Conservation (phyloP, 2,113 vertebrate genomes). For the Oophaga pumilio region DNA sequence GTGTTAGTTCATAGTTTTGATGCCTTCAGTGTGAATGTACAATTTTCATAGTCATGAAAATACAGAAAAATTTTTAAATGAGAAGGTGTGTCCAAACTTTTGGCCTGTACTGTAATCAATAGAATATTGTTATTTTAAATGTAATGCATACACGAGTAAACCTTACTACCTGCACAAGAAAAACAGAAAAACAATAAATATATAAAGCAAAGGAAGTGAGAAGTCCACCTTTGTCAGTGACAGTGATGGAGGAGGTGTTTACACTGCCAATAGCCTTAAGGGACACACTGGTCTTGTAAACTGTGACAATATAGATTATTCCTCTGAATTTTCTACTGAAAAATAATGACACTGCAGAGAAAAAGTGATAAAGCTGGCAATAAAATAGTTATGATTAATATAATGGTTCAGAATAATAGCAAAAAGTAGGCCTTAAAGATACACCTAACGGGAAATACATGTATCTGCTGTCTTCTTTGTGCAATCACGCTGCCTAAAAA, state of each 20-base stretch:
- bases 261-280: constrained; percentile 3
- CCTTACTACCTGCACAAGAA: background rate
- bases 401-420: background rate
- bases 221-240: constrained; percentile 9
- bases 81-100: too few relatives aligned
- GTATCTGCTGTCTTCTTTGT: background rate
- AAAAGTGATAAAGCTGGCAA: constrained; percentile 26
- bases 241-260: constrained; percentile 22
- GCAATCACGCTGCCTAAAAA: background rate
- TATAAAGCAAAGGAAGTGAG: background rate
- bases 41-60: too few relatives aligned
- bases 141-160: constrained; percentile 24
- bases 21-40: too few relatives aligned
- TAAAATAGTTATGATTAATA: constrained; percentile 30
- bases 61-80: too few relatives aligned
- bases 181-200: background rate
- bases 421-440: constrained; percentile 2
- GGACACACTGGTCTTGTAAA: constrained; percentile 23
- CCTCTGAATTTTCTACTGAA: background rate
- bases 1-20: too few relatives aligned
- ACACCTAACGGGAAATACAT: background rate
- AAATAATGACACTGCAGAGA: constrained; percentile 22
- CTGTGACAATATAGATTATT: constrained; percentile 39
- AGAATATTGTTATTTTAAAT: background rate
- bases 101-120: too few relatives aligned